A percentile compares a stretch with the other conserved stretches of the same genome.
Conservation (phyloP, 2,113 vertebrate genomes). For the Daphoenositta chrysoptera region DNA sequence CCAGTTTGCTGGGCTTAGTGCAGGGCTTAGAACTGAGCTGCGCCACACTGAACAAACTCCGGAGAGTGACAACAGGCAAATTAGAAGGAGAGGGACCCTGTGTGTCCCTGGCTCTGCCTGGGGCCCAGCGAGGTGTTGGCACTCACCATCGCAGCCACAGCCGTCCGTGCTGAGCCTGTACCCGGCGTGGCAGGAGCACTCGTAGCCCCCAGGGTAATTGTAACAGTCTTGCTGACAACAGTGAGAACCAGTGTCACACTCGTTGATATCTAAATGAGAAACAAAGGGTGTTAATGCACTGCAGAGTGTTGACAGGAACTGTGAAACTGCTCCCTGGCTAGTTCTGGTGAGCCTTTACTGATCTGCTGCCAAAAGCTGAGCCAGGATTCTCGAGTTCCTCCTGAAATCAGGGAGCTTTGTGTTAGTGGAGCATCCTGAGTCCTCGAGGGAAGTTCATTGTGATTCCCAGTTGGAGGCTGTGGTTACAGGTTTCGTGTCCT, state of each 20-base stretch:
- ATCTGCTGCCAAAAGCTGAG: background rate
- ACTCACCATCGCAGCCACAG: slow-evolving; percentile 87
- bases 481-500: background rate
- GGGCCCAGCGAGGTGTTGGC: background rate
- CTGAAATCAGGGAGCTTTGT: background rate
- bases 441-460: background rate
- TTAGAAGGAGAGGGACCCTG: accelerated
- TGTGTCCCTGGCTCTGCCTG: accelerated
- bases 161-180: slow-evolving; percentile 82
- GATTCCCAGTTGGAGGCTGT: background rate
- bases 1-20: accelerated
- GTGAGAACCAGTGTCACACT: slow-evolving; percentile 76
- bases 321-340: background rate
- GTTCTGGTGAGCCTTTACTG: background rate
- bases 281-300: background rate
- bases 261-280: slow-evolving; percentile 80
- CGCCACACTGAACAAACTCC: accelerated
- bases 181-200: slow-evolving; percentile 87
- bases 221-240: slow-evolving; percentile 92
- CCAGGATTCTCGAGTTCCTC: background rate
- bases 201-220: slow-evolving; percentile 91
- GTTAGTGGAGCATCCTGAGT: background rate
- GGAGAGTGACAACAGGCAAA: background rate
- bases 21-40: accelerated
- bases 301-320: background rate